phyloP scores from a whole-genome alignment of 2,888 invertebrate genomes.

The Cryptophagus acutangulus region DNA sequence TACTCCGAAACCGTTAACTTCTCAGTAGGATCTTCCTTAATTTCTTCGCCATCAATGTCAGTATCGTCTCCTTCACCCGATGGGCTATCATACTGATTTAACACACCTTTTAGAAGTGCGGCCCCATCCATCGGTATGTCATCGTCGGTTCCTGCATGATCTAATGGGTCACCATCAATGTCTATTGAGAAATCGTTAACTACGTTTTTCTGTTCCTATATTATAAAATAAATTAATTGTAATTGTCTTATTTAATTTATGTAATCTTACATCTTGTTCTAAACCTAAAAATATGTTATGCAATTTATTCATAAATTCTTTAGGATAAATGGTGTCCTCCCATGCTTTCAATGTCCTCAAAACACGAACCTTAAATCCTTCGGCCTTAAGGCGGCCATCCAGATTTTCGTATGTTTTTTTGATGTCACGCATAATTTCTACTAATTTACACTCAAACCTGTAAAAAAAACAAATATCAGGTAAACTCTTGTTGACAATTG shows the following conservation, averaged over 20 bases:
- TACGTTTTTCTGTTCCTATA: too few species aligned
- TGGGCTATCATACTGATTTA: constrained; percentile 49
- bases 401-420: constrained; percentile 68
- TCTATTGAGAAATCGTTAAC: too few species aligned
- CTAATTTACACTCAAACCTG: constrained; percentile 78
- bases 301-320: constrained; percentile 80
- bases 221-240: constrained; percentile 1
- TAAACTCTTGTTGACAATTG: too few species aligned
- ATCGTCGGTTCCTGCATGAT: constrained; percentile 53
- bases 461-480: too few species aligned
- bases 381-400: constrained; percentile 86
- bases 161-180: constrained; percentile 63
- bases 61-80: constrained; percentile 40
- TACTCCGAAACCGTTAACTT: too few species aligned
- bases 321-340: constrained; percentile 98
- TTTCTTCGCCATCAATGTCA: constrained; percentile 63
- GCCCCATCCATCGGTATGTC: constrained; percentile 77
- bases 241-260: background rate
- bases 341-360: constrained; percentile 89
- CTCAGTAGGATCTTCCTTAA: too few species aligned
- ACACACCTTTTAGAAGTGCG: constrained; percentile 67
- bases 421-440: constrained; percentile 71
- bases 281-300: constrained; percentile 90
- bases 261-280: constrained; percentile 39
- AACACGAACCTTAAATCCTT: constrained; percentile 89